Conservation (phyloP, 1,140 invertebrate genomes). For the Anastatus disparis region DNA sequence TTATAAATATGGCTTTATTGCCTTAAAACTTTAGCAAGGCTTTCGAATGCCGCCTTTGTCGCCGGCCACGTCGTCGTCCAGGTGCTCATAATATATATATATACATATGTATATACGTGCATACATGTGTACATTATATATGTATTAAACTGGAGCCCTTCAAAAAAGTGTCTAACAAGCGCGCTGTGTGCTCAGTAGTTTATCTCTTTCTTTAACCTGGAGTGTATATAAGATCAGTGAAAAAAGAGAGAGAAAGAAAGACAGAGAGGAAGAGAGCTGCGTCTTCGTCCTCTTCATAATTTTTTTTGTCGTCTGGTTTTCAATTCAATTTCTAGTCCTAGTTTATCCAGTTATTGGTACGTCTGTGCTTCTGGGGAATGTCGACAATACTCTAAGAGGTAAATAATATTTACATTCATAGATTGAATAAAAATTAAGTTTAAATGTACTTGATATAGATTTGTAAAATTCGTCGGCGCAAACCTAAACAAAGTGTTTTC, state of each 20-base stretch:
- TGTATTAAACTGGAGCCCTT: not conserved
- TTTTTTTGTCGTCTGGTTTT: slow-evolving; percentile 8
- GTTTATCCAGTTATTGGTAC: not conserved
- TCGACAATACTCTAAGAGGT: slow-evolving; percentile 25
- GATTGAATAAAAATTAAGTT: no score
- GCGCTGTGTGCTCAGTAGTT: not conserved
- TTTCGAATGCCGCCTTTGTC: slow-evolving; percentile 9
- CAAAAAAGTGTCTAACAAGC: not conserved
- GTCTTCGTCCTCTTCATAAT: no score
- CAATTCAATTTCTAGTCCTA: not conserved
- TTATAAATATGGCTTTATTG: not conserved
- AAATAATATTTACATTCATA: no score
- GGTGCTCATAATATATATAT: no score
- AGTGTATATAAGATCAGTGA: not conserved
- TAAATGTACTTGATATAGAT: not conserved
- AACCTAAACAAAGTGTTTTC: slow-evolving; percentile 13
- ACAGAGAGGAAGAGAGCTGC: not conserved
- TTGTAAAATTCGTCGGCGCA: not conserved
- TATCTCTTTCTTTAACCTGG: not conserved
- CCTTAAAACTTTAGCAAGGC: slow-evolving; percentile 7
- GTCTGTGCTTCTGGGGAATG: not conserved
- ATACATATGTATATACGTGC: no score
- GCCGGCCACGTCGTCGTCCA: not conserved
- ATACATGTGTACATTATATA: not conserved
- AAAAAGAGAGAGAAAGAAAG: slow-evolving; percentile 11